phyloP scores from a whole-genome alignment of 2,888 invertebrate genomes.

The Drosophila aldrichi region DNA sequence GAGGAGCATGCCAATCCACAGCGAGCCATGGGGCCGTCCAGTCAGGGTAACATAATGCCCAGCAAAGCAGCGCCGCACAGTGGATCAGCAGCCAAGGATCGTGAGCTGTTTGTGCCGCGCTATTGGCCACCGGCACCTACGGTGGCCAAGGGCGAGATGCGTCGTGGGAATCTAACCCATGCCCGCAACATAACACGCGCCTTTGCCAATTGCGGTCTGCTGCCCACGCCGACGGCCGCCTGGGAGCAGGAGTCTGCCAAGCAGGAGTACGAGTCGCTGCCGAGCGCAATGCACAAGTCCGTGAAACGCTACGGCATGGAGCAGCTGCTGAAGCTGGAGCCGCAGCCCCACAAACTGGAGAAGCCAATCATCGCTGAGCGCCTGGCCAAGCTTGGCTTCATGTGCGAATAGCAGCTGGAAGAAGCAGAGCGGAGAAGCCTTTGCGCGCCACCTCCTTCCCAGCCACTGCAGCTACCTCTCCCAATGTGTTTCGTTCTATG shows the following conservation, averaged over 20 bases:
- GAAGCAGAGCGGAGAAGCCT: no score
- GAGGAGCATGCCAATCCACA: not conserved
- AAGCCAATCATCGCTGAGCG: slow-evolving; percentile 19
- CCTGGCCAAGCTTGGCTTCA: slow-evolving; percentile 6
- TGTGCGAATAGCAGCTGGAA: slow-evolving; percentile 21
- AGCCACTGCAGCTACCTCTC: no score
- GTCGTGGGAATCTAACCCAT: slow-evolving; percentile 58
- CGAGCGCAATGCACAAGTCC: not conserved
- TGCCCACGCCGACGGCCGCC: slow-evolving; percentile 30
- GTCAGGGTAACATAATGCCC: slow-evolving; percentile 20
- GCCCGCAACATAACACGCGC: slow-evolving; percentile 37
- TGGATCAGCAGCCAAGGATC: slow-evolving; percentile 7
- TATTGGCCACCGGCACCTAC: slow-evolving; percentile 49
- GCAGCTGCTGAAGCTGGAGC: slow-evolving; percentile 48
- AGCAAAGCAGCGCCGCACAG: not conserved
- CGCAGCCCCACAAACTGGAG: slow-evolving; percentile 42
- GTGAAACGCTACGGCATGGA: slow-evolving; percentile 51
- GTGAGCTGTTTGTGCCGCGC: slow-evolving; percentile 48
- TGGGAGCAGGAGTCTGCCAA: not conserved
- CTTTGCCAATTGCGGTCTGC: slow-evolving; percentile 35
- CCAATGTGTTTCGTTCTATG: no score
- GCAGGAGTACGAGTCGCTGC: not conserved
- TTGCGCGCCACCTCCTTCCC: no score
- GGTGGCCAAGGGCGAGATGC: slow-evolving; percentile 29
- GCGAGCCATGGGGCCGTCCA: slow-evolving; percentile 9